Evolutionary conservation across 2,888 invertebrate species (phyloP).

Genomic region (Ypsolopha scabrella): DNA sequence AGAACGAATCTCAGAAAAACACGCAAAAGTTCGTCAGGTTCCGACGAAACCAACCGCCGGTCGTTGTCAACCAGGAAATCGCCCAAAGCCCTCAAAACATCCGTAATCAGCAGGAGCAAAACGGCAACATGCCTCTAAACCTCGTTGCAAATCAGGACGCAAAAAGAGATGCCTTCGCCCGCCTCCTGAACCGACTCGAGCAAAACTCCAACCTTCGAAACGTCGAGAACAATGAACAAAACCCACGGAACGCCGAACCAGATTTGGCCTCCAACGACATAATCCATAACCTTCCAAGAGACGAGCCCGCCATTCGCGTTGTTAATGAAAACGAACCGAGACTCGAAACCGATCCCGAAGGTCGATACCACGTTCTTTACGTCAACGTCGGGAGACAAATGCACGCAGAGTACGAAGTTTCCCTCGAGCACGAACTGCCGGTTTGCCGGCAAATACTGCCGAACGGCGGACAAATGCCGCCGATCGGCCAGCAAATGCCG

Average conservation of each 20-base stretch:
- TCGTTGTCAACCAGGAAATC: constrained; percentile 9
- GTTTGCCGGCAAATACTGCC: background rate
- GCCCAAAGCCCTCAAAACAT: background rate
- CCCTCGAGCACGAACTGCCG: constrained; percentile 7
- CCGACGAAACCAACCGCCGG: constrained; percentile 17
- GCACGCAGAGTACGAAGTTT: constrained; percentile 21
- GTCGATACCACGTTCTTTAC: constrained; percentile 25
- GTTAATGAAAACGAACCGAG: background rate
- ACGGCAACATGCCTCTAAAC: background rate
- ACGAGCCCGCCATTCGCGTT: too few relatives aligned
- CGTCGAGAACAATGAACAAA: background rate
- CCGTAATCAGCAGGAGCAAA: constrained; percentile 1
- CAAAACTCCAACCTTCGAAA: background rate
- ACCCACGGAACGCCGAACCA: too few relatives aligned
- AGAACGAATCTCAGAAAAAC: background rate
- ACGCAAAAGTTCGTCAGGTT: constrained; percentile 11
- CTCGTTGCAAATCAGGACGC: background rate
- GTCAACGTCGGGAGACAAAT: constrained; percentile 30
- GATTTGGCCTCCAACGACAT: too few relatives aligned
- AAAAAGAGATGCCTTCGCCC: background rate
- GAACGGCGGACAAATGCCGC: too few relatives aligned
- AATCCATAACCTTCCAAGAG: too few relatives aligned
- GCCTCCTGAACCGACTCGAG: background rate
- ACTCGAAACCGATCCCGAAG: background rate
- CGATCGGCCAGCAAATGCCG: background rate